These are phyloP conservation scores for Oriolus oriolus DNA, from an alignment of 2,113 vertebrate genomes.

Conservation along the genomic window DNA sequence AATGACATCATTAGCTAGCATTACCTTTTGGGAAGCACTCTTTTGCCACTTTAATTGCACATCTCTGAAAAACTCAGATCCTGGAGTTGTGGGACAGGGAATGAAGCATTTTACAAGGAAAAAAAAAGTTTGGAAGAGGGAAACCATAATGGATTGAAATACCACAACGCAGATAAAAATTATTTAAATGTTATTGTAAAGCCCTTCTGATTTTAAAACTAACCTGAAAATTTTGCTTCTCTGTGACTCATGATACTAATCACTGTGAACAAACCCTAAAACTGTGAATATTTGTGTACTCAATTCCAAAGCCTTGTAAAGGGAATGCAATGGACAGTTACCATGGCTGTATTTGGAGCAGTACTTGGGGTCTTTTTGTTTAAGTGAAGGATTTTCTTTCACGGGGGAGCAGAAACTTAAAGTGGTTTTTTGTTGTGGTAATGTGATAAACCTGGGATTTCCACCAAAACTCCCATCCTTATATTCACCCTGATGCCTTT, in stretches of 20 bases:
- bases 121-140: not conserved
- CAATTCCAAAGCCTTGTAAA: not conserved
- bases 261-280: not conserved
- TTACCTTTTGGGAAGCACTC: not conserved
- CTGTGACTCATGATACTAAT: not conserved
- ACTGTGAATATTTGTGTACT: not conserved
- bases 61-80: not conserved
- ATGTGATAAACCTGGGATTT: not conserved
- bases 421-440: not conserved
- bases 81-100: not conserved
- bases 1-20: not conserved
- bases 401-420: not conserved
- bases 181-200: not conserved
- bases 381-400: not conserved
- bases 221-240: not conserved
- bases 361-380: not conserved
- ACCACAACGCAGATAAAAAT: not conserved
- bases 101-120: not conserved
- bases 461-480: not conserved
- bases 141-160: not conserved
- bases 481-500: not conserved
- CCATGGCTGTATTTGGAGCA: not conserved
- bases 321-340: not conserved
- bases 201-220: not conserved
- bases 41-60: not conserved